These are phyloP conservation scores for Spongia lamella DNA, from an alignment of 37 sponge, comb jelly and placozoan genomes.

Conservation along the genomic window DNA sequence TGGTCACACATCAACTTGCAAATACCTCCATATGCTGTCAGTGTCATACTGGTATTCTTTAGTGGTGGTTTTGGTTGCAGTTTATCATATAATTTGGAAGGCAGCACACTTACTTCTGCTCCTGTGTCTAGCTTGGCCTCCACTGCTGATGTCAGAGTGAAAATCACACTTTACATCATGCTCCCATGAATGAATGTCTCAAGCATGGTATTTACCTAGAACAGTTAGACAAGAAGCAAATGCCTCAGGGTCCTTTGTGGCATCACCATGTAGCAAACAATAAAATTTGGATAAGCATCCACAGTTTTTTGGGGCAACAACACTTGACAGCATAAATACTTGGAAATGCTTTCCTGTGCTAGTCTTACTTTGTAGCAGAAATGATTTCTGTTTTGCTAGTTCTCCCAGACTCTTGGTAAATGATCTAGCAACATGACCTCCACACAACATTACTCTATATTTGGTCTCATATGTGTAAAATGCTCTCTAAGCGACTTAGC, in stretches of 20 bases:
- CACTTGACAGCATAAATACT: slow-evolving; percentile 8
- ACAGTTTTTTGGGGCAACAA: slow-evolving; percentile 21
- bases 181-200: slow-evolving; percentile 33
- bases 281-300: slow-evolving; percentile 41
- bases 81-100: too few relatives aligned
- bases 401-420: slow-evolving; percentile 12
- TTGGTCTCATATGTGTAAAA: background rate
- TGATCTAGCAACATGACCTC: slow-evolving; percentile 25
- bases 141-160: slow-evolving; percentile 14
- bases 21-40: too few relatives aligned
- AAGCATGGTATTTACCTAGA: slow-evolving; percentile 43
- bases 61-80: too few relatives aligned
- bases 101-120: too few relatives aligned
- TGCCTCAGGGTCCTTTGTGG: background rate
- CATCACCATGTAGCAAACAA: background rate
- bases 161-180: slow-evolving; percentile 32
- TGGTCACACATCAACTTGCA: too few relatives aligned
- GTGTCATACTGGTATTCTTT: too few relatives aligned
- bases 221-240: slow-evolving; percentile 16
- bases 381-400: slow-evolving; percentile 7
- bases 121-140: too few relatives aligned
- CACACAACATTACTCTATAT: slow-evolving; percentile 29
- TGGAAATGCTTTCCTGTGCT: slow-evolving; percentile 23
- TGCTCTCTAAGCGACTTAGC: too few relatives aligned
- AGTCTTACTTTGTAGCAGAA: background rate